Evolutionary conservation across 2,888 invertebrate genomes (phyloP).

Genomic region (Pyrrhosoma nymphula): DNA sequence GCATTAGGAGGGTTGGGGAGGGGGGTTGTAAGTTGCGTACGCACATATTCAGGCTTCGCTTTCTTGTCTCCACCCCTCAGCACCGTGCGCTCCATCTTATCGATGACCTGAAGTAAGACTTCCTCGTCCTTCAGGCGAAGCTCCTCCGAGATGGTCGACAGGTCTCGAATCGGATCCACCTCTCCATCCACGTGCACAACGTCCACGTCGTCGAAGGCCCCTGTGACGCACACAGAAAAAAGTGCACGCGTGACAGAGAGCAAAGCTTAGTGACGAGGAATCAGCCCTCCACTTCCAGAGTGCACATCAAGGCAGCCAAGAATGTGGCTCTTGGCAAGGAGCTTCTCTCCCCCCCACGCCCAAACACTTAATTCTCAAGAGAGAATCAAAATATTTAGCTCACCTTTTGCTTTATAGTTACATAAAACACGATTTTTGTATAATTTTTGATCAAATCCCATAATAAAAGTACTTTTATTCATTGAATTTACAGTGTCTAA

Average conservation of each 20-base stretch:
- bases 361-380: too few relatives aligned
- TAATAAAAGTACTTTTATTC: too few relatives aligned
- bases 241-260: not conserved
- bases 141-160: slow-evolving; percentile 98
- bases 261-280: not conserved
- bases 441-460: too few relatives aligned
- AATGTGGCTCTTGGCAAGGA: too few relatives aligned
- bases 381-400: too few relatives aligned
- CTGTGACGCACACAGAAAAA: slow-evolving; percentile 75
- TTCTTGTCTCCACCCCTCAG: slow-evolving; percentile 95
- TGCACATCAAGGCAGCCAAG: too few relatives aligned
- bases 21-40: slow-evolving; percentile 75
- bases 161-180: slow-evolving; percentile 96
- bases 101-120: slow-evolving; percentile 88
- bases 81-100: slow-evolving; percentile 91
- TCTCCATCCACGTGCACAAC: slow-evolving; percentile 99
- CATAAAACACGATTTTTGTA: too few relatives aligned
- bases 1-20: too few relatives aligned
- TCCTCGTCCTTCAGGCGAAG: slow-evolving; percentile 96
- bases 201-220: slow-evolving; percentile 98
- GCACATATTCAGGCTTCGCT: slow-evolving; percentile 95
- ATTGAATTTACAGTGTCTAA: too few relatives aligned
- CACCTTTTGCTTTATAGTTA: too few relatives aligned
- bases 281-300: not conserved
- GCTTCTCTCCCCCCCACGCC: too few relatives aligned